Evolutionary conservation across 2,797 vertebrate species (phyloP), one percentile per base, ranked within the genome.

Genomic region (Hippoglossus hippoglossus): DNA sequence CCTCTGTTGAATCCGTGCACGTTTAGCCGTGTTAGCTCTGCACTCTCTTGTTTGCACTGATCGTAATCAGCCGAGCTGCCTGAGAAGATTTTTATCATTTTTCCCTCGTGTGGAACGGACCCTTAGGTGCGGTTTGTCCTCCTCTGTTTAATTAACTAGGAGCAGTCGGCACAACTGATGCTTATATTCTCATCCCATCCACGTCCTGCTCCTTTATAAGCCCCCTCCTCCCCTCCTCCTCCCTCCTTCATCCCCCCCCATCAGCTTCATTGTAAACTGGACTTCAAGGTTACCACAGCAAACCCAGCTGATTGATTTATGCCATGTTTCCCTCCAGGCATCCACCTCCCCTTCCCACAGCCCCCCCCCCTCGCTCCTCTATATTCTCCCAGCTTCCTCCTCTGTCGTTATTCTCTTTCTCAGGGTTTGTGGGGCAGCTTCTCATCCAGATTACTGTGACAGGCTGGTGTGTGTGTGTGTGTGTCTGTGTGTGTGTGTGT

Each of bases 241-340:
- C 31, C 0, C 44, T 46, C 7, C 28, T 31, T 31, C 28, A 7
- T 31, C 28, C 44, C 39, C 0, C 1, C 2, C 41, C 47, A 3
- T 58, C 75, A 44, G 41, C 65, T 67, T 54, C 63, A 67, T 70
- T 75, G 75, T 71, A 39, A 83, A 75, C 15, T 9, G 58, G 70
- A 67, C 67, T 75, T 87, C 81, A 88, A 84, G 84, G 89, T 89
- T 83, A 82, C 63, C 60, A 67, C 63, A 65, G 70, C 51, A 57
- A 81, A 64, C 55, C 67, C 67, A 63, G 49, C 67, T 71, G 81
- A 91, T 81, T 80, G 87, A 89, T 90, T 85, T 85, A 80, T 83
- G 81, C 75, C 72, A 66, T 71, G 57, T 76, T 66, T 72, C 49
- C 73, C 79, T 73, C 46, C 71, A 60, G 50, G 64, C 67, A n/a